A percentile compares a stretch with the other conserved stretches of the same genome.
Conservation (phyloP, 2,113 vertebrate species). For the Pholis gunnellus region DNA sequence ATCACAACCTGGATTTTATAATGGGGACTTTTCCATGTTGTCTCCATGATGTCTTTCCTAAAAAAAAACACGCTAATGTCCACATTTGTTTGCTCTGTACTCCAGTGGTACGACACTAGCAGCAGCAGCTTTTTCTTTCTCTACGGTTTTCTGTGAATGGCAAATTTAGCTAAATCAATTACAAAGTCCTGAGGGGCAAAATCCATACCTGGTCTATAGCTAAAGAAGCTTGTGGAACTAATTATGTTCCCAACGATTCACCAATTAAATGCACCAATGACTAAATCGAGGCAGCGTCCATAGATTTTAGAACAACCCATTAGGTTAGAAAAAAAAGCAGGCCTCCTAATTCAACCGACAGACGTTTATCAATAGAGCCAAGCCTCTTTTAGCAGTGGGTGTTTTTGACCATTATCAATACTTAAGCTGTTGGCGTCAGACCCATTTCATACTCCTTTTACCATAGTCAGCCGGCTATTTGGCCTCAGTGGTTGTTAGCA, state of each 20-base stretch:
- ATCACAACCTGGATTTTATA: neutral
- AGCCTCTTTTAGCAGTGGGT: constrained; percentile 44
- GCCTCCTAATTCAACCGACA: constrained; percentile 37
- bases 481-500: constrained; percentile 12
- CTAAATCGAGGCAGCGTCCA: constrained; percentile 58
- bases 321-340: constrained; percentile 42
- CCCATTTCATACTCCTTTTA: constrained; percentile 41
- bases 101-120: neutral
- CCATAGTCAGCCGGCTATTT: constrained; percentile 16
- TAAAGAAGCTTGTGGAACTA: constrained; percentile 48
- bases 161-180: constrained; percentile 63
- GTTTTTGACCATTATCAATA: constrained; percentile 53
- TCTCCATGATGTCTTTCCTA: neutral
- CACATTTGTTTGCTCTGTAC: neutral
- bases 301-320: constrained; percentile 64
- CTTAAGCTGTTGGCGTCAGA: constrained; percentile 42
- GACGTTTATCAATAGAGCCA: constrained; percentile 6
- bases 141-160: constrained; percentile 43
- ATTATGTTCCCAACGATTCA: constrained; percentile 56
- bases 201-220: constrained; percentile 52
- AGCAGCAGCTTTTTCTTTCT: neutral
- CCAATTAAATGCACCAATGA: constrained; percentile 50
- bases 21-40: neutral
- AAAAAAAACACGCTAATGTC: constrained; percentile 8
- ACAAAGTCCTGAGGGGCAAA: constrained; percentile 46